Base-by-base conservation (phyloP, 1,140 invertebrate genomes). In the Eubasilissa regina region DNA sequence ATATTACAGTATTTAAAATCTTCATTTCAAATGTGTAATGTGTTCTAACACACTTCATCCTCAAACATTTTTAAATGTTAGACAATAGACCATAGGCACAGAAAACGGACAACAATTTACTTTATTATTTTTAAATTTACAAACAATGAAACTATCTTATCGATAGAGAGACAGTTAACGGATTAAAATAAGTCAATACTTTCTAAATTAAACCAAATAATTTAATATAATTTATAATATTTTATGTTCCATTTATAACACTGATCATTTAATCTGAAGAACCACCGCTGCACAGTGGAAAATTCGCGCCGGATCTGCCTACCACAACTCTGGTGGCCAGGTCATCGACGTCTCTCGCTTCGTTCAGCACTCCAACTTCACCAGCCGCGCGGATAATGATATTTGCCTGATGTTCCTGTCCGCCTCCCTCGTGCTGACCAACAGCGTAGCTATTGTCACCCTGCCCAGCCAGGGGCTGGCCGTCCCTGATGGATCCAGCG, bases 401-500 rank as follows among this genome's bases (percentile, higher is more conserved):
- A 72, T 80, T 9, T 73, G 68, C 35, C 53, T 82, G 12, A 35
- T 82, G 7, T 44, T 35, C 13, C 44, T 82, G 78, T 56, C 58
- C 4, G 58, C 74, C 45, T 9, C 60, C 11, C 48, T 80, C 11
- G 74, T 58, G 35, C 48, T 82, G 44, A 47, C 55, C 21, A 35
- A 45, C 9, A 68, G 25, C n/a, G 76, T 78, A 35, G 79, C 75
- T 56, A 13, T 53, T 43, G 45, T 78, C 1, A 76, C 45, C 7
- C 78, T 83, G 9, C 81, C 81, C 25, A 8, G 51, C n/a, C 79
- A 78, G 0, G 70, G 81, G 12, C 83, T 84, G 45, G 77, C 81
- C 4, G 82, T 86, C 4, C 44, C 78, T 7, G 75, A 76, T 6
- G 87, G 85, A 9, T 64, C 80, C 0, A 55, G 83, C 0, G 83